These are phyloP conservation scores for Poliocrania exsul DNA, from an alignment of 2,797 vertebrate genomes.

Conservation along the genomic window DNA sequence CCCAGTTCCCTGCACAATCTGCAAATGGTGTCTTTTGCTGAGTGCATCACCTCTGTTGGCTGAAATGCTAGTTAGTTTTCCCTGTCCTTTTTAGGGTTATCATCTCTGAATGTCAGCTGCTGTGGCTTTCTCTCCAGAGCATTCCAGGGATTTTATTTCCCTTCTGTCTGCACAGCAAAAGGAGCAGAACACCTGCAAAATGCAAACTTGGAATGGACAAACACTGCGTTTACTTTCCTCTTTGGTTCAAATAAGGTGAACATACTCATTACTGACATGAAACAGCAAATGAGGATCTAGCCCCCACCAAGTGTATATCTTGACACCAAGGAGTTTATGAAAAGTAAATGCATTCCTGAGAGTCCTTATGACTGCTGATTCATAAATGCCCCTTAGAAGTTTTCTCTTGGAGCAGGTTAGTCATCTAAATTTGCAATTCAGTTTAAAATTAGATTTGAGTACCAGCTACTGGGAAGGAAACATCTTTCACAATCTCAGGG, in stretches of 20 bases:
- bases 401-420: not conserved
- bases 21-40: not conserved
- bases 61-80: not conserved
- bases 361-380: not conserved
- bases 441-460: slow-evolving; percentile 10
- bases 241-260: not conserved
- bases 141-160: not conserved
- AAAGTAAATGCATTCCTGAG: not conserved
- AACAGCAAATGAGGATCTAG: not conserved
- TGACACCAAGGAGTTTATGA: not conserved
- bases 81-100: not conserved
- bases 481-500: not conserved
- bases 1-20: not conserved
- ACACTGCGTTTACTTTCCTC: not conserved
- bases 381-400: not conserved
- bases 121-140: not conserved
- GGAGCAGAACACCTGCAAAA: not conserved
- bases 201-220: fast-evolving
- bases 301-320: fast-evolving
- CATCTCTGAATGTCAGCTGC: not conserved
- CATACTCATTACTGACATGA: not conserved
- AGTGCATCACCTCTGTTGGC: not conserved
- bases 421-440: not conserved
- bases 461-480: not conserved
- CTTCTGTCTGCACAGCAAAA: not conserved